Conservation (phyloP, 1,140 invertebrate species). For the Adoxophyes honmai region DNA sequence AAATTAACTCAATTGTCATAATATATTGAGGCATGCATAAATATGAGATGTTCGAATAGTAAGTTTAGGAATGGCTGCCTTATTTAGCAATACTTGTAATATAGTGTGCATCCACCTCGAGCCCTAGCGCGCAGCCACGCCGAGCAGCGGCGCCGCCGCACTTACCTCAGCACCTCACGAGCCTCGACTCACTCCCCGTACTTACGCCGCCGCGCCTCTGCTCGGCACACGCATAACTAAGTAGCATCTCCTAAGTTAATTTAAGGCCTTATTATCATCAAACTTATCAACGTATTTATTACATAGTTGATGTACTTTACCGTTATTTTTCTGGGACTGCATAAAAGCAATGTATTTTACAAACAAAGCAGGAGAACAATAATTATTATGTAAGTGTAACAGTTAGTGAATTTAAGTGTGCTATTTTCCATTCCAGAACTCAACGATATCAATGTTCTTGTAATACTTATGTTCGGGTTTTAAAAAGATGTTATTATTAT, state of each 20-base stretch:
- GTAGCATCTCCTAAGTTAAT: constrained; percentile 56
- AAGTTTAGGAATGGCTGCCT: constrained; percentile 46
- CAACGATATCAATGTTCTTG: constrained; percentile 76
- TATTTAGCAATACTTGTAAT: constrained; percentile 47
- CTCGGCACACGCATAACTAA: constrained; percentile 62
- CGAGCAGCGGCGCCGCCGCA: constrained; percentile 34
- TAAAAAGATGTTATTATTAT: constrained; percentile 73
- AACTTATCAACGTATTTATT: constrained; percentile 67
- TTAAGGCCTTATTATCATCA: constrained; percentile 62
- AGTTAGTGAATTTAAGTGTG: constrained; percentile 76
- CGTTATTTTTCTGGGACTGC: constrained; percentile 75
- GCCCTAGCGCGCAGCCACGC: constrained; percentile 43
- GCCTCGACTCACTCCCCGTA: constrained; percentile 60
- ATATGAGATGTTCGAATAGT: constrained; percentile 31
- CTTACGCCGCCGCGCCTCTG: constrained; percentile 73
- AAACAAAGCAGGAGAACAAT: constrained; percentile 76
- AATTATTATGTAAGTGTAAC: constrained; percentile 77
- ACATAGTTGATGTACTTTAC: constrained; percentile 65
- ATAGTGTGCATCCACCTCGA: constrained; percentile 31
- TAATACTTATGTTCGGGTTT: constrained; percentile 76
- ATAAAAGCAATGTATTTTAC: constrained; percentile 76
- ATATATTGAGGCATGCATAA: constrained; percentile 37
- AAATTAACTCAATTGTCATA: constrained; percentile 35
- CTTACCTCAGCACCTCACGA: constrained; percentile 67
- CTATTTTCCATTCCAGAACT: constrained; percentile 77